phyloP scores from a whole-genome alignment of 2,113 vertebrate species.

The Plotosus lineatus region DNA sequence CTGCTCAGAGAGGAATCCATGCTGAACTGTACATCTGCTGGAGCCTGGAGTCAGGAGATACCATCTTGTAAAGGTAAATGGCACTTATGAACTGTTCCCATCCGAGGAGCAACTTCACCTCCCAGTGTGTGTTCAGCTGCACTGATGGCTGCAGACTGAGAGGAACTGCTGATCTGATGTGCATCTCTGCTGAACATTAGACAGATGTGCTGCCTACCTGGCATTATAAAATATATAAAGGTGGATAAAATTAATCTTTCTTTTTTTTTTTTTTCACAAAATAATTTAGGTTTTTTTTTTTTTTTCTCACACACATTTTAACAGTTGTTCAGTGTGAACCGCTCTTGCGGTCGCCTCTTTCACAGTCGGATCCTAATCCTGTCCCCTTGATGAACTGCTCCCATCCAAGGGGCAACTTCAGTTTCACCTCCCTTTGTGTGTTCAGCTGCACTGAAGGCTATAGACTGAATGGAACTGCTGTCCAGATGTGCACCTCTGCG shows the following conservation, averaged over 20 bases:
- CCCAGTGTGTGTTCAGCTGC: too few relatives aligned
- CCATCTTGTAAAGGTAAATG: conserved; percentile 71
- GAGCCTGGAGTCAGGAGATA: conserved; percentile 65
- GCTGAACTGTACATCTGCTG: conserved; percentile 57
- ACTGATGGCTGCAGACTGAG: too few relatives aligned
- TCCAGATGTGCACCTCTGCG: conserved; percentile 1
- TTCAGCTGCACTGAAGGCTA: conserved; percentile 67
- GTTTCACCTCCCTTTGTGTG: conserved; percentile 61
- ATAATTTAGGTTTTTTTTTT: too few relatives aligned
- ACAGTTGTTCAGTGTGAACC: conserved; percentile 34
- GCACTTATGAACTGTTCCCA: too few relatives aligned
- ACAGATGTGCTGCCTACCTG: too few relatives aligned
- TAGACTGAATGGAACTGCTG: conserved; percentile 52
- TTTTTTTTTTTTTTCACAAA: too few relatives aligned
- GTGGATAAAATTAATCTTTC: not conserved
- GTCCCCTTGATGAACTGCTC: conserved; percentile 57
- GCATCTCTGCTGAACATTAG: too few relatives aligned
- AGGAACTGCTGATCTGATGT: too few relatives aligned
- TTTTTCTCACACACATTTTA: not conserved
- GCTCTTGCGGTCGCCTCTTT: not conserved
- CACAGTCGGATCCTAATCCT: conserved; percentile 30
- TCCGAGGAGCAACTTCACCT: too few relatives aligned
- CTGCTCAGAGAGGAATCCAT: conserved; percentile 7
- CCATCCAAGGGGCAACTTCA: conserved; percentile 60
- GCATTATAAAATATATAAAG: not conserved